These are phyloP conservation scores for Saccopteryx leptura DNA, from an alignment of 2,113 vertebrate genomes.

Conservation along the genomic window DNA sequence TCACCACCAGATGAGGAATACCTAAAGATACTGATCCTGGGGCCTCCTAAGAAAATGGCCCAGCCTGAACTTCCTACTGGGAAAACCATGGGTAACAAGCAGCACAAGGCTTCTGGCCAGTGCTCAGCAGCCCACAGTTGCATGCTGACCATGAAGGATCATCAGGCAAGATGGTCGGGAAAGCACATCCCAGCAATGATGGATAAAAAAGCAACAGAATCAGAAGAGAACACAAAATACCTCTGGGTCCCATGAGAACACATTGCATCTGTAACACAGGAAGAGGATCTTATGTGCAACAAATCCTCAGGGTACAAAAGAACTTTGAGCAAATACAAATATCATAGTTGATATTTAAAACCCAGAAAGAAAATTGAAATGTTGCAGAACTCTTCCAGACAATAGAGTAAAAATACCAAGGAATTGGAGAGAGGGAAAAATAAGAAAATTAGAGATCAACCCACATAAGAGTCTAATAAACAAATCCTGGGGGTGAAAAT, in stretches of 20 bases:
- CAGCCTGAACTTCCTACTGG: background rate
- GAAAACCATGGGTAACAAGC: background rate
- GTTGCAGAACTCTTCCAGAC: background rate
- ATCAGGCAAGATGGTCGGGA: background rate
- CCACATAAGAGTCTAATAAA: background rate
- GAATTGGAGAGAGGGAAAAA: background rate
- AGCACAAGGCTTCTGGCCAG: background rate
- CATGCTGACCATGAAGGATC: accelerated
- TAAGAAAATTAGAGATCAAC: background rate
- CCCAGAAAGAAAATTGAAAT: background rate
- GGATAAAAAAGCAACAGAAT: background rate
- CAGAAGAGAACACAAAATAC: background rate
- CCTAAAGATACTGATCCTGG: background rate
- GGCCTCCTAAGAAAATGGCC: background rate
- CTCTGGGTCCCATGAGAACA: background rate
- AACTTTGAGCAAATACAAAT: background rate
- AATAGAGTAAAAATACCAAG: background rate
- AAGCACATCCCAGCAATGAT: background rate
- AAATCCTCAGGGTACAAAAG: background rate
- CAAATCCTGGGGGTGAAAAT: background rate
- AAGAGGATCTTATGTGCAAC: background rate
- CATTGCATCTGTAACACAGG: background rate
- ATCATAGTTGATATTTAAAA: background rate
- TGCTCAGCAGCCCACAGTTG: background rate
- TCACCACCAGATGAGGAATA: background rate